Evolutionary conservation across 2,888 invertebrate species (phyloP).

Genomic region (Choristoneura rosaceana): DNA sequence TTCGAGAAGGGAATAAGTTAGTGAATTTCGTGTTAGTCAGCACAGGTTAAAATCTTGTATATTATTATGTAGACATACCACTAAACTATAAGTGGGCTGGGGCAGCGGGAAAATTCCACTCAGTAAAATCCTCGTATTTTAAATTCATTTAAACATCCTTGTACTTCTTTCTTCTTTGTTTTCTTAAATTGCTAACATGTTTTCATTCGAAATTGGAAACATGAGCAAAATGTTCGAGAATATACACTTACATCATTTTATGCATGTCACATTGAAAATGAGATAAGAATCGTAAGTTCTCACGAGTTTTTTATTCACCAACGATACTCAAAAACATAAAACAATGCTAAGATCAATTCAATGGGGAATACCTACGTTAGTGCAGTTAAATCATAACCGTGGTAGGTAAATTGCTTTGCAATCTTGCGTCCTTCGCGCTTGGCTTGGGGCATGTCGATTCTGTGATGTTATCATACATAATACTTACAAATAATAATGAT

Average conservation of each 20-base stretch:
- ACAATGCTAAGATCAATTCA: slow-evolving; percentile 7
- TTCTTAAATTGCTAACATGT: too few species aligned
- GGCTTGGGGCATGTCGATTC: slow-evolving; percentile 25
- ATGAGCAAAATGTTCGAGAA: not conserved
- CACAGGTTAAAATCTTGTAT: not conserved
- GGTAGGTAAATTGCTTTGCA: slow-evolving; percentile 12
- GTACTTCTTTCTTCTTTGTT: too few species aligned
- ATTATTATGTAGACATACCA: not conserved
- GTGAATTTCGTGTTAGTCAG: not conserved
- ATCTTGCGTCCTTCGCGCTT: slow-evolving; percentile 26
- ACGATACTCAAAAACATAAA: not conserved
- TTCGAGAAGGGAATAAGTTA: not conserved
- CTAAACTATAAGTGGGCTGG: not conserved
- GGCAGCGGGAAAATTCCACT: not conserved
- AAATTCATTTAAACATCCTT: not conserved
- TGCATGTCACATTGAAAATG: not conserved
- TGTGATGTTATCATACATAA: slow-evolving; percentile 27
- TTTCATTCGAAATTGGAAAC: not conserved
- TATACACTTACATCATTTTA: not conserved
- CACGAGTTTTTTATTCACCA: slow-evolving; percentile 9
- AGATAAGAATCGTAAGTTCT: slow-evolving; percentile 19
- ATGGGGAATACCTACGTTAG: not conserved
- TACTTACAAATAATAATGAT: not conserved
- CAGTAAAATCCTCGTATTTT: not conserved
- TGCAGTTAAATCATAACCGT: not conserved